Conservation (phyloP, 1,140 invertebrate genomes). For the Psix sp. region DNA sequence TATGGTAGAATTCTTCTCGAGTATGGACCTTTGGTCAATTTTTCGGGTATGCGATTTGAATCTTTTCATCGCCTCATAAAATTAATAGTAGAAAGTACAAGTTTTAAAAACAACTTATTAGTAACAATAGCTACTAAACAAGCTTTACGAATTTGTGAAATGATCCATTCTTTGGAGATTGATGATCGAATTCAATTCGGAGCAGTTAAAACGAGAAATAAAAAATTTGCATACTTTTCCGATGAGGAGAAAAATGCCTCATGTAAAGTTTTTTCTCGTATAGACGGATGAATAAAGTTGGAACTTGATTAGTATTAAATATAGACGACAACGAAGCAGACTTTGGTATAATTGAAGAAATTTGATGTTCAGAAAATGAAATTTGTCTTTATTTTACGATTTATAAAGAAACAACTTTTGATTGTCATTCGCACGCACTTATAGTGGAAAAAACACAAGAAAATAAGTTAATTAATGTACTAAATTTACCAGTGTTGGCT, state of each 20-base stretch:
- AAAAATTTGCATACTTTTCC: neutral
- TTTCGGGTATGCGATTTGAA: conserved; percentile 32
- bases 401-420: no score
- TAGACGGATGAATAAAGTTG: no score
- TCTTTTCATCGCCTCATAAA: conserved; percentile 17
- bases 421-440: no score
- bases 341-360: no score
- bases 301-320: no score
- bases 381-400: no score
- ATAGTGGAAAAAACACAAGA: no score
- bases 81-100: conserved; percentile 3
- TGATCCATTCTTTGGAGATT: conserved; percentile 10
- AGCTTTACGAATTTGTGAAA: conserved; percentile 15
- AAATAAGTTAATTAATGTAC: no score
- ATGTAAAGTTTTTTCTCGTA: neutral
- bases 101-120: conserved; percentile 16
- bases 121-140: conserved; percentile 21
- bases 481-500: no score
- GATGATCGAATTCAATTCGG: neutral
- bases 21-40: conserved; percentile 11
- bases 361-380: no score
- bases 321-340: no score
- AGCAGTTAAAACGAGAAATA: neutral
- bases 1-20: conserved; percentile 11
- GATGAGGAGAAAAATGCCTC: neutral